Percentiles rank a stretch among this genome's conserved stretches.
phyloP scores from a whole-genome alignment of 30 jellyfish, hydroid and myxozoan genomes.

The Aurelia aurita region DNA sequence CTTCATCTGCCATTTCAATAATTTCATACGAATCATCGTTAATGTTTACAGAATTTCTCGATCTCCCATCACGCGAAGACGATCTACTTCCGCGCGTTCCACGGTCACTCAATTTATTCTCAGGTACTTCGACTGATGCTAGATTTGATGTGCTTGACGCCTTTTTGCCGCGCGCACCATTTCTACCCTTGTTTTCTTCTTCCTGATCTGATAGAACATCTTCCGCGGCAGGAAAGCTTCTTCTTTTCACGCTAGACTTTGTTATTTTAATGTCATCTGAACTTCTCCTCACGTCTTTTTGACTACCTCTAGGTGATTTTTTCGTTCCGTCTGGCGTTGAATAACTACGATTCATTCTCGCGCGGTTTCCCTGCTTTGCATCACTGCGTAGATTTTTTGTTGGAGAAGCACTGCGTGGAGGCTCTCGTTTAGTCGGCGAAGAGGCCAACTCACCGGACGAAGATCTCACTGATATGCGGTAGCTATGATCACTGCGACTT shows the following conservation, averaged over 20 bases:
- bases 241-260: slow-evolving; percentile 7
- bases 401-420: slow-evolving; percentile 11
- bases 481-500: slow-evolving; percentile 13
- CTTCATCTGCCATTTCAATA: slow-evolving; percentile 50
- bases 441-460: slow-evolving; percentile 24
- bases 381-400: slow-evolving; percentile 6
- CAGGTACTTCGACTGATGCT: slow-evolving; percentile 54
- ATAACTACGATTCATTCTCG: slow-evolving; percentile 43
- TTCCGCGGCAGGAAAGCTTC: slow-evolving; percentile 32
- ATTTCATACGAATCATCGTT: slow-evolving; percentile 54
- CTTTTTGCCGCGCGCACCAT: not conserved
- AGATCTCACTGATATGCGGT: slow-evolving; percentile 20
- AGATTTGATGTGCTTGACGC: slow-evolving; percentile 54
- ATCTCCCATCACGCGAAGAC: slow-evolving; percentile 30
- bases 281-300: slow-evolving; percentile 18
- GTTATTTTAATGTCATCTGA: not conserved
- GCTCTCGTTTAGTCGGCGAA: slow-evolving; percentile 20
- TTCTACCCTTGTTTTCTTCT: not conserved
- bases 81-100: slow-evolving; percentile 51
- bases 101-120: slow-evolving; percentile 28
- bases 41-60: slow-evolving; percentile 37
- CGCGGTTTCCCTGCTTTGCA: not conserved
- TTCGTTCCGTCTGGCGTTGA: slow-evolving; percentile 39
- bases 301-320: slow-evolving; percentile 19
- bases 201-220: slow-evolving; percentile 8